Conservation (phyloP, 2,113 vertebrate species). For the Motacilla tschutschensis region DNA sequence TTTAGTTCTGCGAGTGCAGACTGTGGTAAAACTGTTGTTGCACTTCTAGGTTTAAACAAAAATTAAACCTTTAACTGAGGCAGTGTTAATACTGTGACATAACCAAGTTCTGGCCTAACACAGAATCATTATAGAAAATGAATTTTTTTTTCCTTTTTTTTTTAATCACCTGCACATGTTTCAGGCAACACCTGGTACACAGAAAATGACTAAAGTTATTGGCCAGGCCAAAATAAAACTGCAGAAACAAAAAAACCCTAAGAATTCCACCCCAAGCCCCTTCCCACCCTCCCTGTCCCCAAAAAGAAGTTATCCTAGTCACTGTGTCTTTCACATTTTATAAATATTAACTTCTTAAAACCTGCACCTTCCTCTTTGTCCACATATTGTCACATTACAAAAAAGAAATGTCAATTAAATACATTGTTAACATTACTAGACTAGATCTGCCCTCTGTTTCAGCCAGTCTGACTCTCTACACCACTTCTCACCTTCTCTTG, state of each 20-base stretch:
- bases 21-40: slow-evolving; percentile 69
- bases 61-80: slow-evolving; percentile 78
- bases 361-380: slow-evolving; percentile 76
- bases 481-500: slow-evolving; percentile 65
- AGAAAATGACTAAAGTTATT: slow-evolving; percentile 72
- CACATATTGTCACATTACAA: slow-evolving; percentile 84
- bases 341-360: slow-evolving; percentile 85
- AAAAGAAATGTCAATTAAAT: slow-evolving; percentile 89
- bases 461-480: slow-evolving; percentile 61
- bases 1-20: slow-evolving; percentile 68
- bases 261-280: slow-evolving; percentile 61
- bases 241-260: slow-evolving; percentile 52
- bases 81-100: slow-evolving; percentile 82
- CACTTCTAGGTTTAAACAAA: slow-evolving; percentile 78
- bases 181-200: slow-evolving; percentile 80
- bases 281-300: slow-evolving; percentile 65
- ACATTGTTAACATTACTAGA: slow-evolving; percentile 85
- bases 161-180: slow-evolving; percentile 66
- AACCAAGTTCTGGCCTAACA: slow-evolving; percentile 76
- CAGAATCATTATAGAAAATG: slow-evolving; percentile 69
- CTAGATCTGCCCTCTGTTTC: slow-evolving; percentile 76
- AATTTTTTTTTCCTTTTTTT: slow-evolving; percentile 8
- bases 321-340: slow-evolving; percentile 86
- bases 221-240: slow-evolving; percentile 68
- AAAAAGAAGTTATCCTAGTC: slow-evolving; percentile 74